phyloP scores from a whole-genome alignment of 2,797 vertebrate species.

The Remorina albescens region DNA sequence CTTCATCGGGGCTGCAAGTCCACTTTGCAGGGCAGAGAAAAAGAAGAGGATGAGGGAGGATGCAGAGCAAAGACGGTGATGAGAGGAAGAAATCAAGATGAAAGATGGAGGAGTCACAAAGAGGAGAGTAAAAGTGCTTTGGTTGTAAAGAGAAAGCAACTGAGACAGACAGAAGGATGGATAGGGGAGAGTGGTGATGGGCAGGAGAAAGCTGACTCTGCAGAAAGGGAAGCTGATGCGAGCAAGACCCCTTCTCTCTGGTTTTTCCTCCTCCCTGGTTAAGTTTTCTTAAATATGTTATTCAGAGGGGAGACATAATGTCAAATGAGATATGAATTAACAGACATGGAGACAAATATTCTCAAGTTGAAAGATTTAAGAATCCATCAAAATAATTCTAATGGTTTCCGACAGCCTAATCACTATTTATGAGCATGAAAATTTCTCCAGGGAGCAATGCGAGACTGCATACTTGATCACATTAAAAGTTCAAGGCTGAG shows the following conservation, averaged over 20 bases:
- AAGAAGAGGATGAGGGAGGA: constrained; percentile 15
- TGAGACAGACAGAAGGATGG: constrained; percentile 24
- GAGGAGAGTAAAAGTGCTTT: constrained; percentile 50
- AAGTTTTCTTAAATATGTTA: constrained; percentile 16
- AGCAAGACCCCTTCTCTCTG: constrained; percentile 63
- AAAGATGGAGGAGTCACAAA: constrained; percentile 46
- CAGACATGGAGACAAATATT: constrained; percentile 28
- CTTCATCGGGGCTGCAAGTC: constrained; percentile 53
- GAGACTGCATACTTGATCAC: constrained; percentile 27
- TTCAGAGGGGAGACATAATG: constrained; percentile 11
- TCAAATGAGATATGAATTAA: constrained; percentile 26
- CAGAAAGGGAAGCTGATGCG: constrained; percentile 71
- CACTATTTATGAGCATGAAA: constrained; percentile 47
- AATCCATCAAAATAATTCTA: constrained; percentile 46
- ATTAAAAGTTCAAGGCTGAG: constrained; percentile 38
- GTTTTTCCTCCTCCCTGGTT: neutral
- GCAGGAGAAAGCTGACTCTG: constrained; percentile 75
- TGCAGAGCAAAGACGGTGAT: constrained; percentile 8
- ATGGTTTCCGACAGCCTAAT: constrained; percentile 39
- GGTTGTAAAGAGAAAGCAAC: constrained; percentile 54
- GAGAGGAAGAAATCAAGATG: constrained; percentile 36
- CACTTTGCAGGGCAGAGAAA: constrained; percentile 34
- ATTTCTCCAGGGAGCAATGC: constrained; percentile 13
- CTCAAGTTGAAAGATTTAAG: constrained; percentile 30
- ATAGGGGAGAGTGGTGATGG: constrained; percentile 37